Base-by-base conservation (phyloP, 2,888 invertebrate genomes). In the Pycnomerus fuliginosus region DNA sequence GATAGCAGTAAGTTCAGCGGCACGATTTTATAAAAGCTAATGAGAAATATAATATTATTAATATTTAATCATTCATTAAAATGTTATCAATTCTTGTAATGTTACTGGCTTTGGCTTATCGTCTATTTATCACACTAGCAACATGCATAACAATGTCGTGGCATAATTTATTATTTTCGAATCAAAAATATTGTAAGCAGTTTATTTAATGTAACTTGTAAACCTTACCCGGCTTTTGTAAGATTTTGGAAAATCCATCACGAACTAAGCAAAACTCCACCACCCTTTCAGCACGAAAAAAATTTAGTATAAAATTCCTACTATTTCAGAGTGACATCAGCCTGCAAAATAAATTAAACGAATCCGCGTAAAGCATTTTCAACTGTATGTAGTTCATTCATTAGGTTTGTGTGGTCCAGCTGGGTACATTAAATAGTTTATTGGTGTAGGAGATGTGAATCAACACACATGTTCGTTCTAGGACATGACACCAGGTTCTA, bases 391-490 rank as follows among this genome's bases (percentile, higher is more conserved):
- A 37, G 48, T 43, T 37, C 22, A 33, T 22, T 45, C 50, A 44
- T 55, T 56, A 49, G 48, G 48, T 34, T 28, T 27, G 25, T 17
- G 20, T 10, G 20, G 33, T 52, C 34, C 31, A 35, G 27, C 12
- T 24, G 29, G 11, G 36, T 45, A 49, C 53, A 56, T 53, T 50
- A 50, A 45, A 44, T 33, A 48, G 57, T 62, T 60, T 58, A 61
- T 60, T 58, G 50, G 61, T 63, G 62, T 61, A 64, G 59, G 62
- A 64, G 52, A 60, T 50, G 48, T 60, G 62, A 61, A 62, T 64
- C 56, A 61, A 61, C 61, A 25, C 10, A 62, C 50, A 56, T 53
- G 54, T 56, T 52, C 23, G 44, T 38, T 29, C 20, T 30, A 33
- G 36, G n/a, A n/a, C n/a, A n/a, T n/a, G n/a, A n/a, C n/a, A n/a